Percentiles rank a stretch among this genome's conserved stretches.
These are phyloP conservation scores for Todiramphus saurophagus DNA, from an alignment of 2,113 vertebrate genomes.

Conservation along the genomic window DNA sequence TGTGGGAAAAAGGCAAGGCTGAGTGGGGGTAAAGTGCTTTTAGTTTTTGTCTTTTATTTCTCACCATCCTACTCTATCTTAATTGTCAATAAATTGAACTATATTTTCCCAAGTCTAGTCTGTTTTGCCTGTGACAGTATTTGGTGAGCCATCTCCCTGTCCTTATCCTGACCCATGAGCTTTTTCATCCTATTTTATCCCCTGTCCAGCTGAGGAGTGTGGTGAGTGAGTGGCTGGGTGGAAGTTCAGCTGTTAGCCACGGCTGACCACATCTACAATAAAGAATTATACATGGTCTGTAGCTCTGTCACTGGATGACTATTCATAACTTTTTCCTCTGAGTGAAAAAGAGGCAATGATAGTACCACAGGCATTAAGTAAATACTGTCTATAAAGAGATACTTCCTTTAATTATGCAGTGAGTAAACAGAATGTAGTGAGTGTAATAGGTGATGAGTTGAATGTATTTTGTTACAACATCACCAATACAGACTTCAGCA, in stretches of 20 bases:
- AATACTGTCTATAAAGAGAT: not conserved
- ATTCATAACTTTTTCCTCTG: not conserved
- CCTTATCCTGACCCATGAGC: not conserved
- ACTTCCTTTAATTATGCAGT: not conserved
- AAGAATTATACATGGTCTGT: not conserved
- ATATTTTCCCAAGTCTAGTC: not conserved
- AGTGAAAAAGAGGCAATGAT: not conserved
- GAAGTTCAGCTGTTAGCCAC: not conserved
- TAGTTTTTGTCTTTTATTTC: not conserved
- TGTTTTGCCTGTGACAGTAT: not conserved
- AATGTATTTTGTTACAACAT: not conserved
- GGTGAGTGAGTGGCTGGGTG: not conserved
- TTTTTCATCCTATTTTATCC: not conserved
- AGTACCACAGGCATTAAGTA: not conserved
- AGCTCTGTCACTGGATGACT: not conserved
- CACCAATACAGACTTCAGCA: not conserved
- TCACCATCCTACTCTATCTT: not conserved
- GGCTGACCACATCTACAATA: not conserved
- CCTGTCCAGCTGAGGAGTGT: not conserved
- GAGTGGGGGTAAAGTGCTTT: not conserved
- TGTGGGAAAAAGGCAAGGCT: fast-evolving
- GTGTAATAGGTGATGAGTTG: not conserved
- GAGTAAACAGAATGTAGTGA: not conserved
- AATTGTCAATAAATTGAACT: not conserved
- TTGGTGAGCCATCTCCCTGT: not conserved